Conservation (phyloP, 2,113 vertebrate species). For the Brevimyrus niger region DNA sequence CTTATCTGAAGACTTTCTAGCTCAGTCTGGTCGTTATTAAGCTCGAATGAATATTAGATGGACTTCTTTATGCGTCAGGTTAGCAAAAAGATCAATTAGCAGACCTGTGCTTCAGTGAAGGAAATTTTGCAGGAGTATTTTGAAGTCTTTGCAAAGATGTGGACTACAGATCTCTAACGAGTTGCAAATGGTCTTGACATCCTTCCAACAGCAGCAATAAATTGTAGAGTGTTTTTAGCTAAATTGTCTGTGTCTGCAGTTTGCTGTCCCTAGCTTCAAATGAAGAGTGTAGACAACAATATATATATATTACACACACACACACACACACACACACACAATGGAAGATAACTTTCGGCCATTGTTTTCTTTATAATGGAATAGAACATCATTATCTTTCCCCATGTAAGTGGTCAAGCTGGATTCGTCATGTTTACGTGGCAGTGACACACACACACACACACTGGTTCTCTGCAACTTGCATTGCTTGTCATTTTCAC, state of each 20-base stretch:
- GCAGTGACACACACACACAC: too few species aligned
- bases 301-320: too few species aligned
- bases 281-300: background rate
- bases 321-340: too few species aligned
- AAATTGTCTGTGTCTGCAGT: background rate
- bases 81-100: background rate
- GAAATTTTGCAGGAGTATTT: slow-evolving; percentile 55
- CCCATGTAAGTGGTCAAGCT: background rate
- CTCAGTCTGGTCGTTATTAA: slow-evolving; percentile 27
- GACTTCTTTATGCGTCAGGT: slow-evolving; percentile 51
- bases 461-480: too few species aligned
- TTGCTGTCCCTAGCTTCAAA: slow-evolving; percentile 13
- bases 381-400: background rate
- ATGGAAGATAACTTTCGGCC: background rate
- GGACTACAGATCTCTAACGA: slow-evolving; percentile 40
- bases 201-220: slow-evolving; percentile 46
- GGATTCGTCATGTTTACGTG: background rate
- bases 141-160: slow-evolving; percentile 35
- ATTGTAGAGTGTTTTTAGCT: slow-evolving; percentile 4
- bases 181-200: slow-evolving; percentile 54
- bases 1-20: background rate
- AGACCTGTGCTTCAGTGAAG: slow-evolving; percentile 46
- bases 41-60: slow-evolving; percentile 53
- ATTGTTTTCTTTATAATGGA: background rate
- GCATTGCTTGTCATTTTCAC: too few species aligned